Conservation (phyloP, 2,888 invertebrate species). For the Punctoribates punctum region DNA sequence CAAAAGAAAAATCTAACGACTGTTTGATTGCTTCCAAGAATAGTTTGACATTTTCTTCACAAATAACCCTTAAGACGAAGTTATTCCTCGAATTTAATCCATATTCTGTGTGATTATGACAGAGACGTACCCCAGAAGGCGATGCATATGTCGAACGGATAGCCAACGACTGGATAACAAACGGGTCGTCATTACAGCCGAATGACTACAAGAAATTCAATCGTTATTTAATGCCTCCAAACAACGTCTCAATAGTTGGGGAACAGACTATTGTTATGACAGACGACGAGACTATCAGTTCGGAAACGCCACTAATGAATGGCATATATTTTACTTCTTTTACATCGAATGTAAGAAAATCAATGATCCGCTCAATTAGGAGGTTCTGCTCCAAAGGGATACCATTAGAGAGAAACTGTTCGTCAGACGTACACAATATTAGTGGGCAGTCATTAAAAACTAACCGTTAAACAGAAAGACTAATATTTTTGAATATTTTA, state of each 20-base stretch:
- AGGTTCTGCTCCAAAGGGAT: too few species aligned
- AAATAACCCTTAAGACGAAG: background rate
- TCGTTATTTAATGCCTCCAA: slow-evolving; percentile 35
- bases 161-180: slow-evolving; percentile 31
- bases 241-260: background rate
- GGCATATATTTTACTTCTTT: slow-evolving; percentile 37
- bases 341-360: slow-evolving; percentile 8
- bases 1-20: too few species aligned
- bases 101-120: background rate
- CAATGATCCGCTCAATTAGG: background rate
- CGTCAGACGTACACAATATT: too few species aligned
- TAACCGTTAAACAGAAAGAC: too few species aligned
- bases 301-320: slow-evolving; percentile 41
- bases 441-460: too few species aligned
- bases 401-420: too few species aligned
- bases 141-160: slow-evolving; percentile 25
- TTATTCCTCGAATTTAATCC: background rate
- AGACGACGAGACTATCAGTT: slow-evolving; percentile 37
- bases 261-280: slow-evolving; percentile 36
- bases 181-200: slow-evolving; percentile 15
- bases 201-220: slow-evolving; percentile 13
- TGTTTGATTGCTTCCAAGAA: background rate
- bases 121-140: slow-evolving; percentile 39
- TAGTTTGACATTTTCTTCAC: background rate
- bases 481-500: too few species aligned